Base-by-base conservation (phyloP, 2,888 invertebrate species). In the Myopa testacea region DNA sequence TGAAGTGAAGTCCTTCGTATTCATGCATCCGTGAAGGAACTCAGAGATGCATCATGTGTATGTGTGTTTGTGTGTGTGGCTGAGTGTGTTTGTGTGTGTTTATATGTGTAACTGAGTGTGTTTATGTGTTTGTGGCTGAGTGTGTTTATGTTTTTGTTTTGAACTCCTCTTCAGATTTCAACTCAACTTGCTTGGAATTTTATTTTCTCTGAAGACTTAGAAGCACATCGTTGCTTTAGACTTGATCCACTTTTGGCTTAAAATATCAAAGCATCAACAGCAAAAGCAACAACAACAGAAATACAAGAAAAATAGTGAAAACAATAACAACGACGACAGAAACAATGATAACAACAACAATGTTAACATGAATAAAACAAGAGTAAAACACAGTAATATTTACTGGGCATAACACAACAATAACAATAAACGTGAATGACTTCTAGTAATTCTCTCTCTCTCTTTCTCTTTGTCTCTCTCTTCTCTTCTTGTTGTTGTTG, bases 171-270 rank as follows among this genome's bases (percentile, higher is more conserved):
- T 55, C 14, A 55, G 55, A n/a, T 55, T 55, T 16, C 55, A 16
- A n/a, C 55, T 16, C 55, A 16, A n/a, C 55, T n/a, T n/a, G 55
- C n/a, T 4, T 55, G 10, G 55, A 5, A 55, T 16, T n/a, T 55
- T n/a, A 55, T 55, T 55, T 55, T 12, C 55, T 55, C 55, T n/a
- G 55, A 55, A 55, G 55, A 55, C n/a, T n/a, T 55, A n/a, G 45
- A 45, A 45, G 45, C 45, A 45, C 45, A 45, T 8, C 45, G 45
- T 45, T 45, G 45, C 45, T 45, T 45, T 16, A 55, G 16, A 55
- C 16, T n/a, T 55, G 55, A 55, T 55, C 16, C 55, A 55, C 16
- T 55, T 55, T n/a, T 55, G 2, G 55, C 55, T 55, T 14, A n/a
- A n/a, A 55, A 55, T 55, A 14, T n/a, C 55, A 55, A 26, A 26